Percentiles rank a stretch among this genome's conserved stretches.
Conservation (phyloP, 2,113 vertebrate species). For the Notarius quadriscutis region DNA sequence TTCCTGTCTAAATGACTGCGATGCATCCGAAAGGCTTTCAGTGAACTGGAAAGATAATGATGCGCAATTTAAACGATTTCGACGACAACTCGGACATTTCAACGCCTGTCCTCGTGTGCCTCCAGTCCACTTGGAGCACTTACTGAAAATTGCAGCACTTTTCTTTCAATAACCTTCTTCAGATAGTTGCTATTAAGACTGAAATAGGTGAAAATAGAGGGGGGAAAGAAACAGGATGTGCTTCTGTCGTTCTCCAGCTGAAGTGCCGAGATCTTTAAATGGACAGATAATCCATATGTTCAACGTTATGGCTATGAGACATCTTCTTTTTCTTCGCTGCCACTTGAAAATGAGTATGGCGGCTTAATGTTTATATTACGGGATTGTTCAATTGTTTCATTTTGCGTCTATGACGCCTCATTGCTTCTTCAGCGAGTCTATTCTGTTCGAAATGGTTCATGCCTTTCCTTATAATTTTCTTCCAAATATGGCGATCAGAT, state of each 20-base stretch:
- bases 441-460: too few relatives aligned
- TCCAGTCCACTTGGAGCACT: constrained; percentile 7
- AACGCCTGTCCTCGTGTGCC: neutral
- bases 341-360: too few relatives aligned
- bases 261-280: neutral
- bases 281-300: constrained; percentile 8
- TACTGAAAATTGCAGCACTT: constrained; percentile 31
- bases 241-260: neutral
- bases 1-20: neutral
- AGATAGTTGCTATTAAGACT: constrained; percentile 9
- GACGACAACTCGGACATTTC: neutral
- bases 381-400: too few relatives aligned
- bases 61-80: neutral
- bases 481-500: too few relatives aligned
- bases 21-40: neutral
- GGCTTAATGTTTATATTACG: too few relatives aligned
- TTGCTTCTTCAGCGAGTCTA: too few relatives aligned
- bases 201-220: neutral
- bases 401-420: too few relatives aligned
- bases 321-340: neutral
- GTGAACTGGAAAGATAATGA: neutral
- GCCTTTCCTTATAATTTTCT: too few relatives aligned
- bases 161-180: constrained; percentile 12
- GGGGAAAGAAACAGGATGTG: neutral
- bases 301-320: neutral